phyloP scores from a whole-genome alignment of 2,888 invertebrate species.

The Carpatolechia fugitivella region DNA sequence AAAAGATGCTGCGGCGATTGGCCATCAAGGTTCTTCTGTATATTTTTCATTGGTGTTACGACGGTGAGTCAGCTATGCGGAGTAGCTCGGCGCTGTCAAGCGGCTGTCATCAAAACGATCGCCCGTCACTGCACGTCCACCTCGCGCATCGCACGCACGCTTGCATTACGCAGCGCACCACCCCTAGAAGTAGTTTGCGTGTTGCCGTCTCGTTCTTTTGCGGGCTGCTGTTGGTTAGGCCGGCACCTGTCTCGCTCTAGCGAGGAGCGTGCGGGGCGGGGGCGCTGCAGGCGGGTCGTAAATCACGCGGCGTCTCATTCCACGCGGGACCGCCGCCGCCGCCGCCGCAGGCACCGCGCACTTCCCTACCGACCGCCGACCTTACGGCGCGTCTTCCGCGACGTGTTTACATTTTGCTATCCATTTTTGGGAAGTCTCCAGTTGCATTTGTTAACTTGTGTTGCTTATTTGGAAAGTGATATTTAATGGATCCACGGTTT shows the following conservation, averaged over 20 bases:
- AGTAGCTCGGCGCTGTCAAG: slow-evolving; percentile 62
- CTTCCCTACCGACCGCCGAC: slow-evolving; percentile 71
- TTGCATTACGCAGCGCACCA: slow-evolving; percentile 78
- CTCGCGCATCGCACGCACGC: slow-evolving; percentile 78
- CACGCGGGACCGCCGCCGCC: slow-evolving; percentile 77
- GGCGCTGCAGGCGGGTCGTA: slow-evolving; percentile 79
- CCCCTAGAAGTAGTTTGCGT: slow-evolving; percentile 64
- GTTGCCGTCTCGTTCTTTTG: slow-evolving; percentile 56
- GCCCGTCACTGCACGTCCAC: slow-evolving; percentile 76
- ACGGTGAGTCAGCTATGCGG: slow-evolving; percentile 65
- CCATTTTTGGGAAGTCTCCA: slow-evolving; percentile 59
- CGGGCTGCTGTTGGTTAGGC: slow-evolving; percentile 26
- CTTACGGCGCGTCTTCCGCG: slow-evolving; percentile 74
- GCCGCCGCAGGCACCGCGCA: slow-evolving; percentile 77
- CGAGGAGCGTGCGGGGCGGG: slow-evolving; percentile 70
- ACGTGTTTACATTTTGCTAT: slow-evolving; percentile 69
- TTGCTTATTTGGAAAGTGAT: slow-evolving; percentile 54
- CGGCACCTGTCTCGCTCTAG: slow-evolving; percentile 50
- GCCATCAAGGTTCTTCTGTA: slow-evolving; percentile 33
- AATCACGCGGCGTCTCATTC: slow-evolving; percentile 79
- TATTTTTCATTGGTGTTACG: slow-evolving; percentile 58
- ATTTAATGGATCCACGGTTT: slow-evolving; percentile 66
- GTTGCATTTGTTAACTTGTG: slow-evolving; percentile 54
- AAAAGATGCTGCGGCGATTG: slow-evolving; percentile 39
- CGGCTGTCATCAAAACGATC: slow-evolving; percentile 74